phyloP scores from a whole-genome alignment of 1,140 invertebrate species.

The Formica selysi region DNA sequence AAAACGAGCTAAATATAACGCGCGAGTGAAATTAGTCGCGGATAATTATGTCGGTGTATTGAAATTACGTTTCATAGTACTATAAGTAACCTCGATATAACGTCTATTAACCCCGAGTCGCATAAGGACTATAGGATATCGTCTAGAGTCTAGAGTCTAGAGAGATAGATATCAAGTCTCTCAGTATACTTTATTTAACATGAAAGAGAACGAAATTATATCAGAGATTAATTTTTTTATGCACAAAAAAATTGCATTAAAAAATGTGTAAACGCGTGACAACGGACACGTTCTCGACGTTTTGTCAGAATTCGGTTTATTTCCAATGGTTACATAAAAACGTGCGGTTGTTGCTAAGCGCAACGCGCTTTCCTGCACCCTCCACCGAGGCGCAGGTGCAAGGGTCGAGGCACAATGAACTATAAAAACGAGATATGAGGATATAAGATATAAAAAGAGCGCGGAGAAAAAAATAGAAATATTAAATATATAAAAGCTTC shows the following conservation, averaged over 20 bases:
- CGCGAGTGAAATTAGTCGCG: neutral
- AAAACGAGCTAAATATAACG: constrained; percentile 5
- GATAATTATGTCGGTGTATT: constrained; percentile 41
- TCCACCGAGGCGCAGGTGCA: constrained; percentile 30
- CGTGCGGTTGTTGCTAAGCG: constrained; percentile 57
- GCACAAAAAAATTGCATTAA: neutral
- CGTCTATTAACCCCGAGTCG: constrained; percentile 29
- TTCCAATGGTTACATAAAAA: constrained; percentile 45
- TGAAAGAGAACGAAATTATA: neutral
- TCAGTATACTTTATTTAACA: neutral
- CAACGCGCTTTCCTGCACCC: neutral
- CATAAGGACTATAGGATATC: neutral
- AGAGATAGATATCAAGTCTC: neutral
- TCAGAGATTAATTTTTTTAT: neutral
- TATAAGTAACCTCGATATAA: constrained; percentile 42
- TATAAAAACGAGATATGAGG: constrained; percentile 39
- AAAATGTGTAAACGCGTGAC: neutral
- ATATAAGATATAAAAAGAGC: neutral
- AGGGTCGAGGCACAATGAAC: constrained; percentile 27
- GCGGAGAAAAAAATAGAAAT: neutral
- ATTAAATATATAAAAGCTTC: neutral
- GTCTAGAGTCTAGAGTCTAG: neutral
- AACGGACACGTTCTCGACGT: neutral
- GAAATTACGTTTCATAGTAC: constrained; percentile 25
- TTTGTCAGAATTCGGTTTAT: constrained; percentile 35